Evolutionary conservation across 2,888 invertebrate species (phyloP), one percentile per base, ranked within the genome.

Genomic region (Pseudococcus jackbeardsleyi): DNA sequence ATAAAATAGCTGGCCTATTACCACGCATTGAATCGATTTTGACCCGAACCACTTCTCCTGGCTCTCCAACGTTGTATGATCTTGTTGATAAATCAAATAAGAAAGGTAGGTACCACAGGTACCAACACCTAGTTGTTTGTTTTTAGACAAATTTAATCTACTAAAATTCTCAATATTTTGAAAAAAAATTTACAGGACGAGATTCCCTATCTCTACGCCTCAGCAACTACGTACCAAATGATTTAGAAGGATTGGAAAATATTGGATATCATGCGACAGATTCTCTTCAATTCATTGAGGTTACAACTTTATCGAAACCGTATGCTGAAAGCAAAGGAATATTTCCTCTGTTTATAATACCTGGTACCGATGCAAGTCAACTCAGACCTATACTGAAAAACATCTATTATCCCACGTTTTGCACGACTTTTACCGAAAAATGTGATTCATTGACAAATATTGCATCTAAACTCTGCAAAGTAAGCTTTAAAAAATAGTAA

Each of bases 401-500:
- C 42, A 86, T 92, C 7, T 89, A 92, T 11, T 91, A 91, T 89
- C 92, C 92, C 0, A 91, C 91, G 0, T 92, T 91, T 90, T 91
- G 91, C 84, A 91, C 91, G 1, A 91, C 91, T 12, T 90, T 91
- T 39, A 91, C 92, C 0, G 82, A 82, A 46, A 3, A 19, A 17
- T 84, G 33, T 9, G 68, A 54, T 42, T 84, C 88, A 9, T n/a
- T 54, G 15, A 17, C 68, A 0, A 59, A 64, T 12, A 59, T 88
- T 9, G 88, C 88, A 59, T 15, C 33, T 9, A 82, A 82, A 9
- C 46, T 82, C 19, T 46, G 42, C 12, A 0, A 82, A 46, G 79
- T 82, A 46, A 6, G 46, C 9, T 11, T 64, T 22, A 1, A 54
- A 17, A 54, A n/a, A 54, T 54, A 5, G 9, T 42, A 0, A 42